Conservation (phyloP, 1,140 invertebrate genomes). For the Eubasilissa regina region DNA sequence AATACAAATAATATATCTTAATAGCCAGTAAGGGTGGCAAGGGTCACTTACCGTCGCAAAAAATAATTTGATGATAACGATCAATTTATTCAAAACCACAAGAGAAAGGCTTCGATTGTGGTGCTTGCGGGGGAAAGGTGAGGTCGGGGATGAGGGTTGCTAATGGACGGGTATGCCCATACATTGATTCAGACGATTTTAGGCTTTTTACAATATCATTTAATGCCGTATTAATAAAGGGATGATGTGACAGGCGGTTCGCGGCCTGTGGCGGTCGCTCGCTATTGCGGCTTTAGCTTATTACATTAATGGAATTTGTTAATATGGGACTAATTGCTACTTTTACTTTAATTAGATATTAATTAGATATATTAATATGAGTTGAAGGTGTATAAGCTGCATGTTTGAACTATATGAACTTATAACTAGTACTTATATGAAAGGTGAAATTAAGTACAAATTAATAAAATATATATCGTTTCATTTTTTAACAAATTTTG, state of each 20-base stretch:
- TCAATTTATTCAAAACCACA: constrained; percentile 13
- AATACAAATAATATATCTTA: neutral
- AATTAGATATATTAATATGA: too few relatives aligned
- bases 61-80: neutral
- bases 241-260: neutral
- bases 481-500: too few relatives aligned
- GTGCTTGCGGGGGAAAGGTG: neutral
- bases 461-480: too few relatives aligned
- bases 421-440: too few relatives aligned
- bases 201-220: constrained; percentile 8
- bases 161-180: constrained; percentile 24
- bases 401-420: too few relatives aligned
- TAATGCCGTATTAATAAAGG: neutral
- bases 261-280: neutral
- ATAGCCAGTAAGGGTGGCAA: neutral
- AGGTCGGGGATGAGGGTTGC: neutral
- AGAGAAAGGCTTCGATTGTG: neutral
- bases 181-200: constrained; percentile 11
- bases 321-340: too few relatives aligned
- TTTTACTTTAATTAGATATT: too few relatives aligned
- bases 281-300: neutral
- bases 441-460: too few relatives aligned
- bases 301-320: too few relatives aligned
- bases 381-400: too few relatives aligned
- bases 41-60: neutral